Percentiles rank a stretch among this genome's conserved stretches.
Evolutionary conservation across 2,797 vertebrate species (phyloP).

Genomic region (Morus bassanus): DNA sequence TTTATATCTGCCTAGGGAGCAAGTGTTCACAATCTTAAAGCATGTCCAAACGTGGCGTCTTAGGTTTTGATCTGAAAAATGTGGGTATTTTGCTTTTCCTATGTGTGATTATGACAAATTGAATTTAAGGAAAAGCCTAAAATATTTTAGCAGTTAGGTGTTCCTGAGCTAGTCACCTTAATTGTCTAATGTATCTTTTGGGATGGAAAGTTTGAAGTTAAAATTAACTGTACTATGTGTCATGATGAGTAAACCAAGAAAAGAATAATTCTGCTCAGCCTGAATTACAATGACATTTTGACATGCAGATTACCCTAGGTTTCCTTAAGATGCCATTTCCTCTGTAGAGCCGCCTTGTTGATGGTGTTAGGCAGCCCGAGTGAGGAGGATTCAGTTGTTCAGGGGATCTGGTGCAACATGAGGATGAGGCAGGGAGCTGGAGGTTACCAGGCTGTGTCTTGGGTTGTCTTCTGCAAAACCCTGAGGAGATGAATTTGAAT

Average conservation of each 20-base stretch:
- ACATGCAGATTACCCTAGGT: not conserved
- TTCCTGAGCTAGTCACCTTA: not conserved
- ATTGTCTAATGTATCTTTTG: not conserved
- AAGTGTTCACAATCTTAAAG: not conserved
- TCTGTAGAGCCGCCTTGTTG: not conserved
- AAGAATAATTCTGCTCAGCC: not conserved
- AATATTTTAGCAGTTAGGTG: not conserved
- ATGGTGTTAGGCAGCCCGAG: not conserved
- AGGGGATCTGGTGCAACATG: accelerated
- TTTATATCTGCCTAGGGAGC: not conserved
- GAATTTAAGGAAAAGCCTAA: not conserved
- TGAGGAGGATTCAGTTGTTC: not conserved
- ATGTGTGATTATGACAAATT: not conserved
- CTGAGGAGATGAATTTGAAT: not conserved
- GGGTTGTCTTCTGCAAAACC: not conserved
- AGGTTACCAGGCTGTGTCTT: not conserved
- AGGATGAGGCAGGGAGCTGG: not conserved
- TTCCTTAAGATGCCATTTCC: not conserved
- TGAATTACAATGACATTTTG: not conserved
- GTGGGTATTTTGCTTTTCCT: not conserved
- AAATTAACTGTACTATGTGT: not conserved
- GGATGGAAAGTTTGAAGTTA: not conserved
- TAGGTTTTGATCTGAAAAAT: not conserved
- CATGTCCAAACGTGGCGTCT: not conserved
- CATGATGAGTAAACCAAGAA: not conserved